Conservation (phyloP, 2,797 vertebrate species). For the Urocyon cinereoargenteus region DNA sequence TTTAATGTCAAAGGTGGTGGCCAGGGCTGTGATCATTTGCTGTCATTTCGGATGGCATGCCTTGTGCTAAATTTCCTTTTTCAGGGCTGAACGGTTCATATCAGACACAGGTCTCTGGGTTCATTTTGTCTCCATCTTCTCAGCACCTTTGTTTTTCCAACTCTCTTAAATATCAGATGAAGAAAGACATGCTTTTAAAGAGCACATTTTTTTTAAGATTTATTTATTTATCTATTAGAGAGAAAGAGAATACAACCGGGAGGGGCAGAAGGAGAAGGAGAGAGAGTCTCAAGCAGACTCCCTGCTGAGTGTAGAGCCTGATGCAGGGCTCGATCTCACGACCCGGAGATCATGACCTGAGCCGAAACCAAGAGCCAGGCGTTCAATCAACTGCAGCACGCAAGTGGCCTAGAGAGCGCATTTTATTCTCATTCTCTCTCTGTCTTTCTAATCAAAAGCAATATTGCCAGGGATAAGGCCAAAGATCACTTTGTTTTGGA, state of each 20-base stretch:
- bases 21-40: neutral
- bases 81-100: neutral
- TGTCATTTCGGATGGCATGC: constrained; percentile 2
- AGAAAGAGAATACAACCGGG: neutral
- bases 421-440: constrained; percentile 43
- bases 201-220: neutral
- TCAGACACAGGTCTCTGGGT: neutral
- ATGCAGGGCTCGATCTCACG: neutral
- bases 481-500: constrained; percentile 85
- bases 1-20: neutral
- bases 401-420: neutral
- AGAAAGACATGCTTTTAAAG: constrained; percentile 58
- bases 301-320: neutral
- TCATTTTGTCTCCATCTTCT: constrained; percentile 38
- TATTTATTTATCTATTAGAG: neutral
- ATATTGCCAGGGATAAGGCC: constrained; percentile 81
- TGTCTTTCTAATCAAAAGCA: constrained; percentile 82
- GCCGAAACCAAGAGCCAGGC: neutral
- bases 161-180: constrained; percentile 46
- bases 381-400: neutral
- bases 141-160: neutral
- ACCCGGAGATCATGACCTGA: neutral
- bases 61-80: constrained; percentile 17
- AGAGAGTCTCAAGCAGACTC: neutral
- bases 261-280: neutral